Conservation (phyloP, 2,113 vertebrate species). For the Phylloscopus trochilus region DNA sequence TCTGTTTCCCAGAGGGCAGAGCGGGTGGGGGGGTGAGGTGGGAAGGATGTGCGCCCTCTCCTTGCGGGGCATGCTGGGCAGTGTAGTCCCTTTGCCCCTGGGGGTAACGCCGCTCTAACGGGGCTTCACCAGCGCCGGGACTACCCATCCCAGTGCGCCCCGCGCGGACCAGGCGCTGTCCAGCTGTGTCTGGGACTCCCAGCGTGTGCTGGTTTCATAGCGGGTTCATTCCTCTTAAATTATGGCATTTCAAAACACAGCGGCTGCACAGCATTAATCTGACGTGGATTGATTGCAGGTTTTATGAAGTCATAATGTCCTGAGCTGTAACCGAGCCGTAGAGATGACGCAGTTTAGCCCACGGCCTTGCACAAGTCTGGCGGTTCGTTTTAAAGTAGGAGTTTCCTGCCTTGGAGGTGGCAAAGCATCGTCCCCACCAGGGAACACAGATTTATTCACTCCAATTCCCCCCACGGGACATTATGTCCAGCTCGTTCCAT, state of each 20-base stretch:
- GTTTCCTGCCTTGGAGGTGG: neutral
- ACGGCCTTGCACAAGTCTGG: neutral
- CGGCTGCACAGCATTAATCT: accelerated
- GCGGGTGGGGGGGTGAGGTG: accelerated
- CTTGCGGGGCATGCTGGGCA: neutral
- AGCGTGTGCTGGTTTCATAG: accelerated
- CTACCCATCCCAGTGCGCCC: neutral
- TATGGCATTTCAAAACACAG: accelerated
- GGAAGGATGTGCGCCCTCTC: accelerated
- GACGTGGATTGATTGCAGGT: accelerated
- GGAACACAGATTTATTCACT: too few species aligned
- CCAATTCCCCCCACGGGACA: accelerated
- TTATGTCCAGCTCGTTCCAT: accelerated
- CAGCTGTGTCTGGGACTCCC: accelerated
- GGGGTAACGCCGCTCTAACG: accelerated
- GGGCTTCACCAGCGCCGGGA: accelerated
- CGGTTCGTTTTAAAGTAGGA: accelerated
- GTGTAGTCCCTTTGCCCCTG: accelerated
- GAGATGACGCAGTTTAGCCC: neutral
- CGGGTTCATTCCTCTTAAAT: neutral
- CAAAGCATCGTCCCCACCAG: accelerated
- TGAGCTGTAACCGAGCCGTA: neutral
- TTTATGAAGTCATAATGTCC: neutral
- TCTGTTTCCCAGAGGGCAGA: neutral
- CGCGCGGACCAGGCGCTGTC: neutral